Evolutionary conservation across 1,140 invertebrate species (phyloP), one percentile per base, ranked within the genome.

Genomic region (Linepithema humile): DNA sequence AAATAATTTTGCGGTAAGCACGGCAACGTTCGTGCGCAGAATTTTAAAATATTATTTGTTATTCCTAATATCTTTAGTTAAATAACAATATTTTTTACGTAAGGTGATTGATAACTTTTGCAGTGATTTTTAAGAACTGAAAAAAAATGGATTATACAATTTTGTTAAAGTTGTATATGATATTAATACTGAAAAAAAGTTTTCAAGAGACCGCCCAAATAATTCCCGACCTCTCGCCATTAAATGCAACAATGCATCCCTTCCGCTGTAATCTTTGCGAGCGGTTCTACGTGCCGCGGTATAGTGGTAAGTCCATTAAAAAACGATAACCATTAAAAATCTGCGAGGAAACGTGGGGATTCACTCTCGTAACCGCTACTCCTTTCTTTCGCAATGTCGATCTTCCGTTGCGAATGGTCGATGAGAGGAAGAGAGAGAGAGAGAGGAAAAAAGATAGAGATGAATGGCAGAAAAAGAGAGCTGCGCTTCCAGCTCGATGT

Each of bases 281-380:
- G 3, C 64, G 23, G 12, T 48, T 48, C 59, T 65, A 69, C 48
- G 83, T 72, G 45, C 45, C 35, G 17, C n/a, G 60, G 20, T 3
- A n/a, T n/a, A n/a, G n/a, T n/a, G n/a, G n/a, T 38, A 7, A n/a
- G 45, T 73, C 50, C 55, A 65, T 85, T 82, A 84, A 88, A 86
- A 88, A 88, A 78, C 82, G 60, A 83, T 88, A 78, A 77, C 50
- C 67, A 78, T 73, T 88, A 82, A 86, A 74, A 88, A 83, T 80
- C 64, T 80, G 35, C 23, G 64, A 70, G 75, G 38, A 70, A 80
- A 55, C 64, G 50, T 29, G 75, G 6, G 62, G 64, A 80, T 80
- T 80, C 50, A 80, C 48, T 62, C 75, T 80, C 64, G 48, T 80
- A 80, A 70, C 26, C 38, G 35, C 48, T 70, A 78, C 23, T 57